These are phyloP conservation scores for Ruditapes philippinarum DNA, from an alignment of 1,140 invertebrate species.

Conservation along the genomic window DNA sequence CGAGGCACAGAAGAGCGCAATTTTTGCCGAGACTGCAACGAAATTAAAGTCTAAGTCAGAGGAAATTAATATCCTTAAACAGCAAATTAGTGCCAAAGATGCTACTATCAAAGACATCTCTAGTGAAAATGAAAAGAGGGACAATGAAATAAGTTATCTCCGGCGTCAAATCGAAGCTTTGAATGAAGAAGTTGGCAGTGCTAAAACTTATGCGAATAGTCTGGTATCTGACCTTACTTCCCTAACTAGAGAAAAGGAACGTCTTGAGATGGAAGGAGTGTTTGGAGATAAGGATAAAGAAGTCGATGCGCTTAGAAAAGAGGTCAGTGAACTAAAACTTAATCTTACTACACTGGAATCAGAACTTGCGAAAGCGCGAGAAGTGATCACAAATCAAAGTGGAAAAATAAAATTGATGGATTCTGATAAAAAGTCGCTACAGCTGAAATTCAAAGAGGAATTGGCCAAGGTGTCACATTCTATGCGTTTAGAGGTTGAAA, in stretches of 20 bases:
- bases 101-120: slow-evolving; percentile 54
- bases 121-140: slow-evolving; percentile 70
- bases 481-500: slow-evolving; percentile 76
- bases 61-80: slow-evolving; percentile 70
- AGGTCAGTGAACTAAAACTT: slow-evolving; percentile 67
- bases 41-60: slow-evolving; percentile 65
- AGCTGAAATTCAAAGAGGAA: slow-evolving; percentile 78
- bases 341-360: slow-evolving; percentile 73
- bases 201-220: slow-evolving; percentile 70
- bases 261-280: slow-evolving; percentile 51
- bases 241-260: slow-evolving; percentile 62
- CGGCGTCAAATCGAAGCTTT: slow-evolving; percentile 70
- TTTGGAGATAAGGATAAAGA: slow-evolving; percentile 67
- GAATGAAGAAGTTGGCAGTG: slow-evolving; percentile 70
- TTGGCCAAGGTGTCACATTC: slow-evolving; percentile 70
- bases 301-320: slow-evolving; percentile 66
- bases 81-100: slow-evolving; percentile 66
- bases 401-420: slow-evolving; percentile 73
- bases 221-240: slow-evolving; percentile 62
- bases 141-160: slow-evolving; percentile 62
- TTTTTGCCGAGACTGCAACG: slow-evolving; percentile 50
- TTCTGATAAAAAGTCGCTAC: slow-evolving; percentile 73
- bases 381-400: slow-evolving; percentile 73
- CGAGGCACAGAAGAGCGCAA: slow-evolving; percentile 60
- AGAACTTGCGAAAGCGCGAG: slow-evolving; percentile 76